Evolutionary conservation across 2,888 invertebrate species (phyloP).

Genomic region (Drosophila meridionalis): DNA sequence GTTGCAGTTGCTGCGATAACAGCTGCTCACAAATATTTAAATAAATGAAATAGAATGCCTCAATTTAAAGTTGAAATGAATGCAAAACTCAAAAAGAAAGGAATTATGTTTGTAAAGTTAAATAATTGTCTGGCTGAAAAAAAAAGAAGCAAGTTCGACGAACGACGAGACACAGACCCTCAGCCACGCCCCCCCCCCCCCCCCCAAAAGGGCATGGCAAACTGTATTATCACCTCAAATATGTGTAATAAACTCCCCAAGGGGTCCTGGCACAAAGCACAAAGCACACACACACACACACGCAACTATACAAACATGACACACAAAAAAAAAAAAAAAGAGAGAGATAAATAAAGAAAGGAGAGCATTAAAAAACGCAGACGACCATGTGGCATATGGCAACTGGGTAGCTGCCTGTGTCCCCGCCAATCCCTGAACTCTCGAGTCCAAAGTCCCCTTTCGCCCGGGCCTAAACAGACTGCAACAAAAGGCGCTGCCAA

Average conservation of each 20-base stretch:
- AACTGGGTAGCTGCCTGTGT: slow-evolving; percentile 28
- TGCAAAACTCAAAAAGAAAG: neutral
- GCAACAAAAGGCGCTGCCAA: slow-evolving; percentile 69
- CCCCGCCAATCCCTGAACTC: neutral
- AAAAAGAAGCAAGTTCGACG: slow-evolving; percentile 43
- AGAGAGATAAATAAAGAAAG: slow-evolving; percentile 20
- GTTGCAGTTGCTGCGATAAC: slow-evolving; percentile 62
- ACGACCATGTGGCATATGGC: slow-evolving; percentile 55
- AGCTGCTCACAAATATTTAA: slow-evolving; percentile 74
- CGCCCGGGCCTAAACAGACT: slow-evolving; percentile 34
- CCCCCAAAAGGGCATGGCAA: slow-evolving; percentile 40
- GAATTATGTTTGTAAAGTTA: slow-evolving; percentile 16
- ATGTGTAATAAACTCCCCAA: slow-evolving; percentile 78
- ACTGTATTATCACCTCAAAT: slow-evolving; percentile 80
- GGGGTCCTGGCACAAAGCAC: slow-evolving; percentile 61
- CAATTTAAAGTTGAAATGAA: slow-evolving; percentile 40
- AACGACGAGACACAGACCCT: slow-evolving; percentile 31
- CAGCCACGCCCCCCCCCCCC: slow-evolving; percentile 11
- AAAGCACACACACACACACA: slow-evolving; percentile 18
- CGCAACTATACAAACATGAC: slow-evolving; percentile 42
- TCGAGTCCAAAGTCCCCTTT: slow-evolving; percentile 16
- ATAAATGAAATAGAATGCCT: slow-evolving; percentile 62
- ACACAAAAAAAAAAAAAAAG: slow-evolving; percentile 29
- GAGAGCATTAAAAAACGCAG: slow-evolving; percentile 43
- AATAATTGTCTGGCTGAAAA: slow-evolving; percentile 42